Conservation (phyloP, 2,797 vertebrate species). For the Eremophila alpestris region DNA sequence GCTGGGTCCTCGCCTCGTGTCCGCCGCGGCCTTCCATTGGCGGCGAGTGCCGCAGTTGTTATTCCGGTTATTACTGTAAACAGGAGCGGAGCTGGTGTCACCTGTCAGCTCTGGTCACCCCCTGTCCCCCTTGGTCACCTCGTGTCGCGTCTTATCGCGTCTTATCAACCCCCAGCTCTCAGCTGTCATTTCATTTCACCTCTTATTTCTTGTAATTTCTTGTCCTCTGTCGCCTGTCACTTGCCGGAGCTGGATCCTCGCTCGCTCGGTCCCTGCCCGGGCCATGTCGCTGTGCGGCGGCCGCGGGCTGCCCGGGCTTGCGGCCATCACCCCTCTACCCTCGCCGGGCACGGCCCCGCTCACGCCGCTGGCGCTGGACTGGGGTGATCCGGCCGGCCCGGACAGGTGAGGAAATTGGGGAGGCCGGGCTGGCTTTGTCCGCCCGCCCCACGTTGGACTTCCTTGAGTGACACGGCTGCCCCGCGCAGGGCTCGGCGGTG, state of each 20-base stretch:
- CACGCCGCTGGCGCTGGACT: background rate
- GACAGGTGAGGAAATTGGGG: background rate
- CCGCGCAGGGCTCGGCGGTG: no score
- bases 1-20: background rate
- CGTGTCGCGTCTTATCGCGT: rapidly evolving
- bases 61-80: background rate
- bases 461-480: no score
- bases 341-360: background rate
- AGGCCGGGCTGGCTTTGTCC: background rate
- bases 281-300: background rate
- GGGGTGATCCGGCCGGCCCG: no score
- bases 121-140: rapidly evolving
- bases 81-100: background rate
- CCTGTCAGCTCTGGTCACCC: rapidly evolving
- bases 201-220: no score
- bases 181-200: no score
- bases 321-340: no score
- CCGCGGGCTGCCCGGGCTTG: background rate
- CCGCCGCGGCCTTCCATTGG: background rate
- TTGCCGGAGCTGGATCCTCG: no score
- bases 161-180: background rate
- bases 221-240: no score
- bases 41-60: background rate
- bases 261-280: background rate
- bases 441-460: no score